These are phyloP conservation scores for Brotula barbata DNA, from an alignment of 2,797 vertebrate species.

Conservation along the genomic window DNA sequence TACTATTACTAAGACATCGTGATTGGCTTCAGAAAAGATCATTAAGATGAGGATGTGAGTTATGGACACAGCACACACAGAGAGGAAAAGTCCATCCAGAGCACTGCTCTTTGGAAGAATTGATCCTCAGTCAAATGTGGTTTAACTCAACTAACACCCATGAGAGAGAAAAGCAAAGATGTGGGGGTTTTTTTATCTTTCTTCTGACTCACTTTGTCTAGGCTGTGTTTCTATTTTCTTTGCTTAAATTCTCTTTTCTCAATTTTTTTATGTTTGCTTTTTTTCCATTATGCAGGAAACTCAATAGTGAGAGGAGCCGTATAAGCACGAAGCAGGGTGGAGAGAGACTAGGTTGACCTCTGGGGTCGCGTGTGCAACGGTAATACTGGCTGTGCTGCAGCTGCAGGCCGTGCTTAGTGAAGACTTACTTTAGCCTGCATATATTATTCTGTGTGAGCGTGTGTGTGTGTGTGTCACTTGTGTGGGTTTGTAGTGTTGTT, in stretches of 20 bases:
- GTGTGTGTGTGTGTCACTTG: neutral
- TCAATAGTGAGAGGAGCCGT: neutral
- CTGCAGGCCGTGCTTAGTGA: neutral
- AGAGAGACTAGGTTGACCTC: slow-evolving; percentile 28
- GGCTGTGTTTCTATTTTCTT: slow-evolving; percentile 4
- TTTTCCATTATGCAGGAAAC: slow-evolving; percentile 4
- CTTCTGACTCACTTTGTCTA: too few species aligned
- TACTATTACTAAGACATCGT: too few species aligned
- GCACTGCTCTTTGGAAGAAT: too few species aligned
- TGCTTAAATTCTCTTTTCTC: neutral
- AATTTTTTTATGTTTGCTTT: neutral
- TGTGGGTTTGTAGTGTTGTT: too few species aligned
- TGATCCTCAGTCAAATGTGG: too few species aligned
- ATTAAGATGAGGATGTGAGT: slow-evolving; percentile 23
- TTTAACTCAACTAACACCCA: too few species aligned
- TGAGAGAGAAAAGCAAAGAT: too few species aligned
- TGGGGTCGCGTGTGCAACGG: slow-evolving; percentile 13
- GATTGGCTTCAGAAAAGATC: slow-evolving; percentile 15
- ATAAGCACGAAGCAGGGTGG: neutral
- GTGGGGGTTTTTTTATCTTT: too few species aligned
- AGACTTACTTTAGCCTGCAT: slow-evolving; percentile 1
- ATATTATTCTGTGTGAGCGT: neutral
- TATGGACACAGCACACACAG: slow-evolving; percentile 28
- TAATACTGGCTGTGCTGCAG: neutral
- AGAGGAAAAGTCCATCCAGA: slow-evolving; percentile 18